Evolutionary conservation across 92 coral and sea anemone species (phyloP).

Genomic region (Phenganax subtilis): DNA sequence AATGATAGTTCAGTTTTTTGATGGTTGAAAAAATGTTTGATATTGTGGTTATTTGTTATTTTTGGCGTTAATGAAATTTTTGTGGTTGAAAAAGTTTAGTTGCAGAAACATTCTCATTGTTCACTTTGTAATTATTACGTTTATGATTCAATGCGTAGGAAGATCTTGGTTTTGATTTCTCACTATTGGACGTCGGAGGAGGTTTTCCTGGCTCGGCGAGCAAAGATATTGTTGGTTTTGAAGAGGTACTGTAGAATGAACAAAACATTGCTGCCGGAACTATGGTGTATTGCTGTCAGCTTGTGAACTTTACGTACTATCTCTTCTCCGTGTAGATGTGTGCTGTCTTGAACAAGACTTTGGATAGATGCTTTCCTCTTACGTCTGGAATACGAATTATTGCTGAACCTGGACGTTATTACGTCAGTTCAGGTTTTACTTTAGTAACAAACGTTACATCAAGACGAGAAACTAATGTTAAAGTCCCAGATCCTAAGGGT

Average conservation of each 20-base stretch:
- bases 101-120: no score
- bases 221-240: constrained; percentile 81
- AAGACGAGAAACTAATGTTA: constrained; percentile 43
- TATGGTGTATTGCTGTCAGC: background rate
- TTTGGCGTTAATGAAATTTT: no score
- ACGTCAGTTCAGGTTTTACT: constrained; percentile 87
- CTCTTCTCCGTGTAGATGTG: constrained; percentile 58
- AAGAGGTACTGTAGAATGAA: constrained; percentile 63
- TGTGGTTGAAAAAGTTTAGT: no score
- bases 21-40: no score
- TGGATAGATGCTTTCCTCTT: constrained; percentile 86
- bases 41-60: no score
- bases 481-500: constrained; percentile 8
- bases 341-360: constrained; percentile 60
- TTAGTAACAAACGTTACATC: constrained; percentile 84
- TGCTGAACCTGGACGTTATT: constrained; percentile 98
- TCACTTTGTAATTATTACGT: constrained; percentile 2
- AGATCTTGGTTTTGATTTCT: constrained; percentile 75
- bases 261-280: background rate
- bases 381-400: constrained; percentile 90
- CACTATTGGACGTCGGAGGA: constrained; percentile 92
- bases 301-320: background rate
- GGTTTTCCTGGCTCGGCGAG: constrained; percentile 95
- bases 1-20: no score
- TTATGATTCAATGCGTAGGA: constrained; percentile 31